Conservation (phyloP, 2,797 vertebrate genomes). For the Macroramphosus scolopax region DNA sequence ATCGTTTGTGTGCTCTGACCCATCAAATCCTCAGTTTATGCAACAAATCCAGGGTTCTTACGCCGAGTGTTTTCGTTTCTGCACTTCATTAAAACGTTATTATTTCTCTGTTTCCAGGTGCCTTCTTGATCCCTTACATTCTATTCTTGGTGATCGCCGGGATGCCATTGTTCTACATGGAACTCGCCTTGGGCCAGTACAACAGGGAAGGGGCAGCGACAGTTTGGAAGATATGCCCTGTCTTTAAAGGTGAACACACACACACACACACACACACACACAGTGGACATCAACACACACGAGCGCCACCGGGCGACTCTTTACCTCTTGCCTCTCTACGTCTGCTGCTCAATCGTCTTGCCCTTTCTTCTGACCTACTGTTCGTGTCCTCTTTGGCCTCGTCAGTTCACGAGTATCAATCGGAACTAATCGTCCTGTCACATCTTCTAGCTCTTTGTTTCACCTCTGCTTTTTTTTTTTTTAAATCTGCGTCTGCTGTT, state of each 20-base stretch:
- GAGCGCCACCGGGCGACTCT: too few species aligned
- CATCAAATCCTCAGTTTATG: background rate
- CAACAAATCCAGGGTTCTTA: background rate
- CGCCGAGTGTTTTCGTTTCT: background rate
- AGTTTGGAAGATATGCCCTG: conserved; percentile 97
- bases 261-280: too few species aligned
- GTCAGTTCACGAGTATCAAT: conserved; percentile 29
- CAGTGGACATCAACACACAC: too few species aligned
- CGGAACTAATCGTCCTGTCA: conserved; percentile 39
- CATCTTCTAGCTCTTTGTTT: conserved; percentile 12
- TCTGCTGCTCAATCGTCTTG: conserved; percentile 23
- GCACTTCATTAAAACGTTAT: background rate
- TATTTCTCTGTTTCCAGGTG: conserved; percentile 76
- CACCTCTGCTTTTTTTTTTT: conserved; percentile 18
- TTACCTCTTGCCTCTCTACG: conserved; percentile 10
- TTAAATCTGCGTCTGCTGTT: conserved; percentile 11
- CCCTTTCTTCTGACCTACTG: conserved; percentile 49
- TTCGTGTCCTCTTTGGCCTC: conserved; percentile 32
- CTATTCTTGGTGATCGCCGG: conserved; percentile 96
- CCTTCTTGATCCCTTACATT: conserved; percentile 96
- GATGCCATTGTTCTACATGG: conserved; percentile 99
- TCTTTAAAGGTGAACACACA: conserved; percentile 91
- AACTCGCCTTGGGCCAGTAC: conserved; percentile 95
- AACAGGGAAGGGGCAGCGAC: conserved; percentile 98
- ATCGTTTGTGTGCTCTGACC: background rate